Evolutionary conservation across 2,797 vertebrate species (phyloP).

Genomic region (Coilia nasus): DNA sequence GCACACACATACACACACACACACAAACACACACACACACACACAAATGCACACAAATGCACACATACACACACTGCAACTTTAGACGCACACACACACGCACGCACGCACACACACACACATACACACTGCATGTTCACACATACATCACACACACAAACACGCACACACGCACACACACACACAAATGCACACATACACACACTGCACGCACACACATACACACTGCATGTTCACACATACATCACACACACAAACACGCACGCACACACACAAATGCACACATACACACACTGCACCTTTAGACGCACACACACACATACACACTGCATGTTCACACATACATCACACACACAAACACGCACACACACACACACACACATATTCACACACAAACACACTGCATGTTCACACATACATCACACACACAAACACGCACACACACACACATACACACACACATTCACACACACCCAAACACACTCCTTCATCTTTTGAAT

Average conservation of each 20-base stretch:
- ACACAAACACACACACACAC: not conserved
- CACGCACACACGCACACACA: not conserved
- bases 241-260: not conserved
- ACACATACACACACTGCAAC: not conserved
- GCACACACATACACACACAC: conserved; percentile 14
- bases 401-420: not conserved
- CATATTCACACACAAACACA: not conserved
- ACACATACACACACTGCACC: too few species aligned
- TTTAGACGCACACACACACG: not conserved
- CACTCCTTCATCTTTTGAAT: not conserved
- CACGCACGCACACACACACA: too few species aligned
- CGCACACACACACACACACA: conserved; percentile 13
- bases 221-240: not conserved
- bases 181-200: not conserved
- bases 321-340: too few species aligned
- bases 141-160: conserved; percentile 11
- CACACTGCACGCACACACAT: not conserved
- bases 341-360: conserved; percentile 17
- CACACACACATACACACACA: not conserved
- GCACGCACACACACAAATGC: too few species aligned
- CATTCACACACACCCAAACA: conserved; percentile 12
- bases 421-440: not conserved
- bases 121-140: not conserved
- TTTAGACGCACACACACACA: too few species aligned
- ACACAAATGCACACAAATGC: not conserved